Evolutionary conservation across 2,888 invertebrate genomes (phyloP), one percentile per base, ranked within the genome.

Genomic region (Serripes groenlandicus): DNA sequence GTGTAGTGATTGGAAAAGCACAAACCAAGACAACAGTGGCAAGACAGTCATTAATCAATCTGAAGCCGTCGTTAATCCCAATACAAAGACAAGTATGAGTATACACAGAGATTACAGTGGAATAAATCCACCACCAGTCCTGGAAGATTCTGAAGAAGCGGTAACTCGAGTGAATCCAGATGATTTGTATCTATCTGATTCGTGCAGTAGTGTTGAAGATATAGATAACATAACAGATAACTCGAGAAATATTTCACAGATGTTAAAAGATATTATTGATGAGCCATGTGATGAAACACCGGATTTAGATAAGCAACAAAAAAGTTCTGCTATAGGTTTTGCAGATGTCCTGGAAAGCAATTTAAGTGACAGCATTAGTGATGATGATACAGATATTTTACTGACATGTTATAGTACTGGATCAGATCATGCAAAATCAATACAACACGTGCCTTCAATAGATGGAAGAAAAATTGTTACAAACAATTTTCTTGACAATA

Each of bases 231-330:
- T 78, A 18, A 3, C 71, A 21, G 77, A 83, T 62, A 64, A 76
- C 21, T 28, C 58, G 49, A 78, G 78, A 70, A 72, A 64, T 73
- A 54, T 86, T 32, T 66, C 73, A 56, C 78, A 86, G 7, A 86
- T 86, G 86, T 54, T 86, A 32, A 49, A 69, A 35, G 81, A 86
- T 81, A 81, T 71, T 4, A 68, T 83, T 18, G 73, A 37, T 54
- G 74, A 74, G 18, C 60, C 78, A 42, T 35, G 56, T 15, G n/a
- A 21, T 64, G 52, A 34, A 15, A 35, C 21, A 30, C 21, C 30
- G 37, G 52, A 49, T 23, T 11, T 32, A 1, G 70, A n/a, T 37
- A 42, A 49, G 9, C 15, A 34, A n/a, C 64, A 32, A 15, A 28
- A 28, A 7, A 15, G 23, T 1, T 15, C 58, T n/a, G 3, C 21